phyloP scores from a whole-genome alignment of 1,140 invertebrate species.

The Macrotrachela quadricornifera region DNA sequence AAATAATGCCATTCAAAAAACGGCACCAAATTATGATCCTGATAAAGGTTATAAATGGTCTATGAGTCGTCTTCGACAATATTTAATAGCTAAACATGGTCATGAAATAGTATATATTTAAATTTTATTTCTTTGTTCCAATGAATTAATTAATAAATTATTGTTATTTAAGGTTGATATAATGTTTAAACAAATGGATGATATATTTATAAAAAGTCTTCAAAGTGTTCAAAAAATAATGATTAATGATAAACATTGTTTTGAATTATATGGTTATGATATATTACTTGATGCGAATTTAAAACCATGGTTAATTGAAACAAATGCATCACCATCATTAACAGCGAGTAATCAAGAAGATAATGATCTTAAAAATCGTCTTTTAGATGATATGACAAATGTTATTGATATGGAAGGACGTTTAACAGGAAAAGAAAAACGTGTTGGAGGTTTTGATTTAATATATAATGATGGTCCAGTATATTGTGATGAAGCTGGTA shows the following conservation, averaged over 20 bases:
- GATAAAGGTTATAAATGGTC: constrained; percentile 36
- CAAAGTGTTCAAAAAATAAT: constrained; percentile 32
- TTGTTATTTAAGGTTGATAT: constrained; percentile 19
- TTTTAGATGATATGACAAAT: constrained; percentile 33
- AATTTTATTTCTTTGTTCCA: too few relatives aligned
- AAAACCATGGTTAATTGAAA: constrained; percentile 33
- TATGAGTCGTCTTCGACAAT: constrained; percentile 26
- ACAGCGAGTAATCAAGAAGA: constrained; percentile 35
- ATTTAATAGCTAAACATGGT: constrained; percentile 29
- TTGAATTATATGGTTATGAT: constrained; percentile 37
- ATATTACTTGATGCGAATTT: constrained; percentile 28
- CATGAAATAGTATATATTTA: constrained; percentile 17
- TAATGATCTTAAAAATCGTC: constrained; percentile 32
- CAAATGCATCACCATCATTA: constrained; percentile 35
- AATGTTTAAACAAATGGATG: constrained; percentile 27
- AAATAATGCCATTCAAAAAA: constrained; percentile 36
- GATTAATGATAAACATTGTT: constrained; percentile 35
- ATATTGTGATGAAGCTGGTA: constrained; percentile 13
- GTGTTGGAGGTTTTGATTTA: constrained; percentile 40
- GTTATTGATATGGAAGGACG: constrained; percentile 34
- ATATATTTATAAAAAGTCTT: constrained; percentile 32
- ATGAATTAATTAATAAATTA: neutral
- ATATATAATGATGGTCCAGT: constrained; percentile 40
- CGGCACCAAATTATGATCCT: constrained; percentile 34
- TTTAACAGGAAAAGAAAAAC: constrained; percentile 34